These are phyloP conservation scores for Psophia crepitans DNA, from an alignment of 2,113 vertebrate genomes.

Conservation along the genomic window DNA sequence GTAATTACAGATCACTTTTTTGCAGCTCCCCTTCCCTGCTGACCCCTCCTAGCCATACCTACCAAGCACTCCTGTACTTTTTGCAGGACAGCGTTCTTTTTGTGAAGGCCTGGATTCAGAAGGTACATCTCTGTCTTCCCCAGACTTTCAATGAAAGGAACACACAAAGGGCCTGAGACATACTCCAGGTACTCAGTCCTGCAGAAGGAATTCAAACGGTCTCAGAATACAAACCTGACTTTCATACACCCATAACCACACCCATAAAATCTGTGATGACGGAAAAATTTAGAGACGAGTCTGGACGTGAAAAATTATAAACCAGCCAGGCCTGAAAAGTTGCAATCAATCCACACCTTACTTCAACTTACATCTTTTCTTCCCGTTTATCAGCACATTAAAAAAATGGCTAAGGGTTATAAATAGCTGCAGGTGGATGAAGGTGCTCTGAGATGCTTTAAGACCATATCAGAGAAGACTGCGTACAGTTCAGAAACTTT, in stretches of 20 bases:
- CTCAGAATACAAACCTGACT: not conserved
- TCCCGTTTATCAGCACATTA: not conserved
- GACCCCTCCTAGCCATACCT: not conserved
- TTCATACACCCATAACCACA: not conserved
- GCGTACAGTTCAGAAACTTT: not conserved
- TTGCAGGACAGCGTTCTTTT: slow-evolving; percentile 65
- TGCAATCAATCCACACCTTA: not conserved
- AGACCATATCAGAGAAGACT: not conserved
- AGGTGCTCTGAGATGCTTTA: not conserved
- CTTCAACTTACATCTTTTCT: not conserved
- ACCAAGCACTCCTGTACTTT: slow-evolving; percentile 80
- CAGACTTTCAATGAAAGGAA: slow-evolving; percentile 70
- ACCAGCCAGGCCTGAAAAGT: not conserved
- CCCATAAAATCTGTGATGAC: not conserved
- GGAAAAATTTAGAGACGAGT: not conserved
- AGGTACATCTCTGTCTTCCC: slow-evolving; percentile 62
- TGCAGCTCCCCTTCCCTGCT: not conserved
- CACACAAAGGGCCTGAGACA: slow-evolving; percentile 60
- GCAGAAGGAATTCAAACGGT: not conserved
- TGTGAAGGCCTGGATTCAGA: slow-evolving; percentile 67
- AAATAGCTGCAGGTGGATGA: not conserved
- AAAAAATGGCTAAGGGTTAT: not conserved
- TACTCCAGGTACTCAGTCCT: slow-evolving; percentile 72
- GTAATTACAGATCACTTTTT: not conserved
- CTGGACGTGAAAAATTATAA: not conserved